Evolutionary conservation across 2,113 vertebrate genomes (phyloP).

Genomic region (Misgurnus anguillicaudatus): DNA sequence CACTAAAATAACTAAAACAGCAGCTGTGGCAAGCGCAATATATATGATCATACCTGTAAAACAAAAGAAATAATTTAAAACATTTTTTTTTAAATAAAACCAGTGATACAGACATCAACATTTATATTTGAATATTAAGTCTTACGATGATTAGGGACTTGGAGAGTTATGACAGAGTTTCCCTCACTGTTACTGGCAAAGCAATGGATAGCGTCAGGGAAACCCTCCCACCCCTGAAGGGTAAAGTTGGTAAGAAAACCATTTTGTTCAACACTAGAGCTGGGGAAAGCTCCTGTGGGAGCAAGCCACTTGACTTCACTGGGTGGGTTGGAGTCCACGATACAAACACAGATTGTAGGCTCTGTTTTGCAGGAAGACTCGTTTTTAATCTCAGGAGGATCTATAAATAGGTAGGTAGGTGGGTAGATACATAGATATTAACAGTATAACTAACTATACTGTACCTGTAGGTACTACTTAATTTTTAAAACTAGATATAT

Average conservation of each 20-base stretch:
- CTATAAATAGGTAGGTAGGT: constrained; percentile 44
- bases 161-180: constrained; percentile 39
- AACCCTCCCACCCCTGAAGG: constrained; percentile 24
- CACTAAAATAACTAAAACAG: too few species aligned
- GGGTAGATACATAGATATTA: too few species aligned
- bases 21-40: too few species aligned
- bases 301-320: constrained; percentile 60
- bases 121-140: neutral
- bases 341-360: constrained; percentile 61
- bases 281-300: constrained; percentile 26
- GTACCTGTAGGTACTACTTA: too few species aligned
- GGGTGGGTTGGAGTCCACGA: constrained; percentile 65
- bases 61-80: constrained; percentile 40
- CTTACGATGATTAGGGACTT: constrained; percentile 53
- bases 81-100: neutral
- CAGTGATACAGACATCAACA: neutral
- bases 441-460: too few species aligned
- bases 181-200: constrained; percentile 65
- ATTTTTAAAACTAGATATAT: too few species aligned
- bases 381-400: constrained; percentile 64
- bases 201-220: constrained; percentile 55
- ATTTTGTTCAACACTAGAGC: constrained; percentile 3
- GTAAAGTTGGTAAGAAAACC: constrained; percentile 54
- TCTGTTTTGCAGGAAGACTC: constrained; percentile 60
- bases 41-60: constrained; percentile 54